Evolutionary conservation across 2,797 vertebrate species (phyloP), one percentile per base, ranked within the genome.

Genomic region (Perodicticus potto): DNA sequence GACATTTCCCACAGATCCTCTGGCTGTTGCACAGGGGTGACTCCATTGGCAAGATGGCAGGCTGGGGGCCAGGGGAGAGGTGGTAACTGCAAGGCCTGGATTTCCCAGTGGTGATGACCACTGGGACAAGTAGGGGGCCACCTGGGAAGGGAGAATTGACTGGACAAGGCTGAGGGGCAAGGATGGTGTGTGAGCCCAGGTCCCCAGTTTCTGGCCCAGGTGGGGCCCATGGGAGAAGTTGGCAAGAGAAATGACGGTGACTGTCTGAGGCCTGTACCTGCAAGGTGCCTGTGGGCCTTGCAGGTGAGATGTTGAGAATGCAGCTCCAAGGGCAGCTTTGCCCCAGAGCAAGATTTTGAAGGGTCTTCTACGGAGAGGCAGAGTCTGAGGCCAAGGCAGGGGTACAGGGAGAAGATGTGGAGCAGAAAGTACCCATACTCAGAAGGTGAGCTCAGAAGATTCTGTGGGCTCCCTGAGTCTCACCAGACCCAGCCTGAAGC

Each of bases 71-170:
- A 11, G 3, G 34, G 37, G 37, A 17, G 27, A 16, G 19, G 13
- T 1, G 1, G 29, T 12, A 7, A 4, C 61, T 20, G 29, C 32
- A 70, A 74, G 20, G 32, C 84, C 73, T 17, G 49, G 16, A 59
- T 29, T 81, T 55, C 32, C 1, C 0, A 0, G 55, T 6, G 45
- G 34, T 8, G n/a, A 37, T 0, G 2, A 32, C 32, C 45, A 11
- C 17, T 4, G 29, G 45, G 29, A 29, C 27, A 45, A n/a, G 45
- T 17, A 32, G 9, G 53, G 2, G n/a, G 29, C 2, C 19, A 0
- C 49, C 1, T 4, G 29, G n/a, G 34, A 22, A 57, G 40, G 40
- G 65, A 37, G 40, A 32, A 3, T 16, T 9, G 63, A 27, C 4
- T 6, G 49, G 40, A 69, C 6, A 2, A 13, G 20, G 16, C 27